Evolutionary conservation across 2,888 invertebrate genomes (phyloP).

Genomic region (Lamellibrachia satsuma): DNA sequence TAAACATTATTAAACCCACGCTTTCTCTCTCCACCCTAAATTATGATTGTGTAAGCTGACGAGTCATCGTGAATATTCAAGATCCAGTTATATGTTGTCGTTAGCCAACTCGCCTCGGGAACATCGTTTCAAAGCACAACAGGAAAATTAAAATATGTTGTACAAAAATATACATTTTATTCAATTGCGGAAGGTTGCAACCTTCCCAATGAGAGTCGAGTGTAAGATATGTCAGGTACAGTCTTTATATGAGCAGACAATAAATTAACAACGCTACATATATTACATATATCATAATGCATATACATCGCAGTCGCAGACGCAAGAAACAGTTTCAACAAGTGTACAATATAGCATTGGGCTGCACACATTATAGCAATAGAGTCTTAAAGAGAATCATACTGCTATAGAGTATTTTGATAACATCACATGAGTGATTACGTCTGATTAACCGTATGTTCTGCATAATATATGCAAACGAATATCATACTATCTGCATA

Average conservation of each 20-base stretch:
- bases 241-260: not conserved
- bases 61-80: not conserved
- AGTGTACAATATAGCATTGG: not conserved
- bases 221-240: not conserved
- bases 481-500: not conserved
- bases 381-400: not conserved
- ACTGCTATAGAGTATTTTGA: constrained; percentile 9
- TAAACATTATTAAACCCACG: not conserved
- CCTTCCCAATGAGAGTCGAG: constrained; percentile 4
- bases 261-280: not conserved
- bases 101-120: not conserved
- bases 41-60: not conserved
- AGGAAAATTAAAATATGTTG: not conserved
- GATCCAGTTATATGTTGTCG: not conserved
- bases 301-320: not conserved
- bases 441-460: not conserved
- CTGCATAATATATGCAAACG: not conserved
- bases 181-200: not conserved
- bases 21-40: not conserved
- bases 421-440: not conserved
- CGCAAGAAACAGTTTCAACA: not conserved
- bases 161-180: constrained; percentile 5
- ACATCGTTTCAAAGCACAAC: not conserved
- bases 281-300: not conserved
- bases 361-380: not conserved